phyloP scores from a whole-genome alignment of 53 echinoderm and acorn worm genomes.

The Echinometra lucunter region DNA sequence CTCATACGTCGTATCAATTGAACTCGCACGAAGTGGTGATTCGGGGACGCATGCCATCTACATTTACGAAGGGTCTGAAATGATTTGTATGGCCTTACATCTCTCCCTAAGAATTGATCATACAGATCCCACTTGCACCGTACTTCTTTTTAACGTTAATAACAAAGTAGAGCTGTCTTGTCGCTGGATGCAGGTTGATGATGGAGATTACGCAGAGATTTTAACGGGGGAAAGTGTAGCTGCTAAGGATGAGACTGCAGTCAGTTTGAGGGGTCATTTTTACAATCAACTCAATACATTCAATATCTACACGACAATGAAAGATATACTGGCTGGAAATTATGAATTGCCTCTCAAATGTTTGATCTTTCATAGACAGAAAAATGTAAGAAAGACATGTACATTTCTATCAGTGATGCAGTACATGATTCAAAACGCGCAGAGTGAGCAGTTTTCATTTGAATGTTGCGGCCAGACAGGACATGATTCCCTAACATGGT shows the following conservation, averaged over 20 bases:
- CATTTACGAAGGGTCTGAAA: background rate
- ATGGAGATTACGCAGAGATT: background rate
- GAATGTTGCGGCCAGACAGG: background rate
- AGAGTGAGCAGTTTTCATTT: background rate
- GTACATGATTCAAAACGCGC: background rate
- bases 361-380: background rate
- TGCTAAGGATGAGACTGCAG: background rate
- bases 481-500: background rate
- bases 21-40: background rate
- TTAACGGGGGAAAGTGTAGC: background rate
- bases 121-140: background rate
- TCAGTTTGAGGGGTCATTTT: too few relatives aligned
- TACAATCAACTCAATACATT: background rate
- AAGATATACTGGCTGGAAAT: background rate
- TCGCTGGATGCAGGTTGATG: background rate
- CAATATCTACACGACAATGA: background rate
- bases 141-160: background rate
- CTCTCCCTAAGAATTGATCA: background rate
- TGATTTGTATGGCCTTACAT: background rate
- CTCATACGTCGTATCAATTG: background rate
- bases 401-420: background rate
- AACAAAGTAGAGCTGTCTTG: background rate
- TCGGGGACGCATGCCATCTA: background rate
- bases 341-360: background rate
- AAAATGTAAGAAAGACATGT: background rate